Evolutionary conservation across 2,797 vertebrate species (phyloP).

Genomic region (Philypnodon macrostomus): DNA sequence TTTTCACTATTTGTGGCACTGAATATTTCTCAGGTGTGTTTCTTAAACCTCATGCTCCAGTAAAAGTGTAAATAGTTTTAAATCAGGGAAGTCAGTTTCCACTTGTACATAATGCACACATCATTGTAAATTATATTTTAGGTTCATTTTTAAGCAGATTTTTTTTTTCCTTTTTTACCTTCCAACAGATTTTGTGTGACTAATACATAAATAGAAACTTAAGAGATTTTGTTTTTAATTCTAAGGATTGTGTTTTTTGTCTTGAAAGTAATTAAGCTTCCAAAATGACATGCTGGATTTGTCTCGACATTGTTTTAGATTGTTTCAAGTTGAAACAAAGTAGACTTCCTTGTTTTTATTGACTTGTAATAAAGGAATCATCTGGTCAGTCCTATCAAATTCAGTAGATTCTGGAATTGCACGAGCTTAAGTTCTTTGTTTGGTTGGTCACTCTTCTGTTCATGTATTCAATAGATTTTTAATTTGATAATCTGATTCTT

Average conservation of each 20-base stretch:
- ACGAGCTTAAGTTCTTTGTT: too few species aligned
- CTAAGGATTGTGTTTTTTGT: neutral
- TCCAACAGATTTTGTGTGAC: constrained; percentile 6
- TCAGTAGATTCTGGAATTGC: too few species aligned
- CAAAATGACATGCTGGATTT: constrained; percentile 2
- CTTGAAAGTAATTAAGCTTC: neutral
- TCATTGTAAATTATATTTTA: constrained; percentile 23
- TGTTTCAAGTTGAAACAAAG: neutral
- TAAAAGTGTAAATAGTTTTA: constrained; percentile 33
- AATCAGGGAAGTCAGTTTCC: constrained; percentile 21
- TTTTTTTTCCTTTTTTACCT: constrained; percentile 1
- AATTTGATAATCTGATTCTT: too few species aligned
- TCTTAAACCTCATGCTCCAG: constrained; percentile 8
- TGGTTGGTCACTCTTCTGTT: too few species aligned
- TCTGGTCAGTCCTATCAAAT: too few species aligned
- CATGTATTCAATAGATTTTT: too few species aligned
- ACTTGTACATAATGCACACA: constrained; percentile 28
- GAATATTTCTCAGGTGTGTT: neutral
- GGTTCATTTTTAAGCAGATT: too few species aligned
- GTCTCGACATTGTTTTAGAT: neutral
- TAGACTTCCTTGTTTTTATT: too few species aligned
- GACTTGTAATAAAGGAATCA: too few species aligned
- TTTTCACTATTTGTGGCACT: constrained; percentile 7
- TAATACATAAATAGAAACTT: neutral
- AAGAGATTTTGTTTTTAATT: neutral